These are phyloP conservation scores for Rhodinocichla rosea DNA, from an alignment of 2,113 vertebrate genomes.

Conservation along the genomic window DNA sequence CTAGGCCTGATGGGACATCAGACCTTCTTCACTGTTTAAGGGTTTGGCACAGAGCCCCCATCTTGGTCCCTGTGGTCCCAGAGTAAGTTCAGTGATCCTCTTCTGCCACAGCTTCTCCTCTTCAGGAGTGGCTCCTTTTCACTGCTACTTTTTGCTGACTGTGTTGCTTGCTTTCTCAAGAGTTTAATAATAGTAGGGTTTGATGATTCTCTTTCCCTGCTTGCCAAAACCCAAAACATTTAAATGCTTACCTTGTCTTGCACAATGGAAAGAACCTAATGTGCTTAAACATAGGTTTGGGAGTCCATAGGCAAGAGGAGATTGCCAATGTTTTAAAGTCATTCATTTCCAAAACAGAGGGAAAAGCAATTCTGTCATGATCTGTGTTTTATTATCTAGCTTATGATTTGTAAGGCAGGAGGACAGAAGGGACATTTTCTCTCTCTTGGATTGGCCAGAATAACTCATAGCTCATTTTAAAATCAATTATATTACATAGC, in stretches of 20 bases:
- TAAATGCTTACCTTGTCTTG: not conserved
- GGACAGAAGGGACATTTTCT: slow-evolving; percentile 32
- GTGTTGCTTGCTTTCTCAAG: not conserved
- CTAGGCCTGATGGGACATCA: not conserved
- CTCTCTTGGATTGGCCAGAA: slow-evolving; percentile 2
- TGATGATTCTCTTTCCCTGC: not conserved
- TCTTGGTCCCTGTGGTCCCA: not conserved
- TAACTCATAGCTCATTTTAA: slow-evolving; percentile 23
- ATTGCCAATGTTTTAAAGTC: slow-evolving; percentile 12
- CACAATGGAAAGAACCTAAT: not conserved
- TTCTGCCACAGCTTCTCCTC: not conserved
- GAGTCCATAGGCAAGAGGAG: not conserved
- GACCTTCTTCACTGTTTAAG: not conserved
- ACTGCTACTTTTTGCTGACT: not conserved
- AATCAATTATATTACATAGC: slow-evolving; percentile 39
- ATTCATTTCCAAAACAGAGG: slow-evolving; percentile 16
- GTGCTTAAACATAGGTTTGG: not conserved
- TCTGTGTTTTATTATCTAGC: slow-evolving; percentile 38
- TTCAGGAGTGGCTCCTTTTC: not conserved
- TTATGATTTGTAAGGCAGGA: not conserved
- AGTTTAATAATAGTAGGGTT: not conserved
- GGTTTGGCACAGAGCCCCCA: not conserved
- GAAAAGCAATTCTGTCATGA: slow-evolving; percentile 1
- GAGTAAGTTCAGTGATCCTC: not conserved
- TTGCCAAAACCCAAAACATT: slow-evolving; percentile 17